Evolutionary conservation across 2,797 vertebrate species (phyloP), one percentile per base, ranked within the genome.

Genomic region (Crypturellus tataupa): DNA sequence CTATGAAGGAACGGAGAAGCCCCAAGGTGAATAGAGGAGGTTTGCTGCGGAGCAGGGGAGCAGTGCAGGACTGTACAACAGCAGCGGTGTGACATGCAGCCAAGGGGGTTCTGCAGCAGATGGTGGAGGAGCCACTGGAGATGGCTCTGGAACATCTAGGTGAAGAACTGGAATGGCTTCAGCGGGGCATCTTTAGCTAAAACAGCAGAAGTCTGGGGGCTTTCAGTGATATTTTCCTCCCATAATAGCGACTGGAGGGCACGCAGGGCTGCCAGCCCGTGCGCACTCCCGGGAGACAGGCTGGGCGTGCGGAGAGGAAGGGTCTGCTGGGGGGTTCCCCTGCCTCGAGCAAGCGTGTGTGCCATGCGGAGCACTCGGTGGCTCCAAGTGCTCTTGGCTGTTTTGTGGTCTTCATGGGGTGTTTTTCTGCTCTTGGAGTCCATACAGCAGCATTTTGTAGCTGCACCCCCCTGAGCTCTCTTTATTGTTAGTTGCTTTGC

Each of bases 1-100:
- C 83, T 90, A 79, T 88, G 90, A 64, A 91, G 95, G 93, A 96
- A 80, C 86, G 95, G 80, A 88, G 93, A 81, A 60, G 27, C 27
- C 46, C 60, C 83, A 59, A 89, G 78, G 90, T 94, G 83, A 94
- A 80, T 89, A 62, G 81, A 76, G 73, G 8, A 2, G 42, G 19
- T 92, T 94, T 90, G 80, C 80, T 71, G 42, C 88, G 93, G 51
- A 91, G 73, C 68, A 91, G 76, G 89, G 77, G 62, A 64, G 83
- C 64, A 65, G 84, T 70, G 81, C 76, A 47, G 89, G 79, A 73
- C 92, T 93, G 91, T 70, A 44, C 91, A 91, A 65, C 80, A 67
- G 89, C 93, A 79, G 71, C 42, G 39, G 79, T 64, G 83, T 47
- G 70, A 68, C 42, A 63, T 3, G 2, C 53, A 90, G 94, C 93